Evolutionary conservation across 2,888 invertebrate species (phyloP), one percentile per base, ranked within the genome.

Genomic region (Drosophila percnosoma): DNA sequence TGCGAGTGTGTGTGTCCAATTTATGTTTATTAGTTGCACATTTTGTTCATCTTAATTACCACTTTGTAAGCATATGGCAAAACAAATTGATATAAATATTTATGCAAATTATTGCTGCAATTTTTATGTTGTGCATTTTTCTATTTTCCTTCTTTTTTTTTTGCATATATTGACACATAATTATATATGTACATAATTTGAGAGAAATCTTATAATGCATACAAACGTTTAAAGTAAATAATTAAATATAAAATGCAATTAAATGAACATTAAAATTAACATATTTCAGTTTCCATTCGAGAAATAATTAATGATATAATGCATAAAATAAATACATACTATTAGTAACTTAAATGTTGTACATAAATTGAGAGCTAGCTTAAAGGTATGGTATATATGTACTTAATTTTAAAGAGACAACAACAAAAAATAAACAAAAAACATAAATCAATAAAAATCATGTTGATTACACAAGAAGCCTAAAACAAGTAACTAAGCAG

Each of bases 271-370:
- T 4, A 29, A 45, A 45, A 34, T 8, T 8, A 5, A 40, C 11
- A 6, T 7, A 13, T 38, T 60, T 40, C 45, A 53, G 62, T 73
- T 67, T 18, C 7, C 36, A n/a, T 53, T 49, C 48, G 29, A 36
- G 45, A 48, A 38, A 58, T 38, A 57, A 68, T 54, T 27, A 40
- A 67, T 57, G 21, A 42, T 54, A 38, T 13, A 49, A 52, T 34
- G 24, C 42, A 57, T 21, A 33, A 61, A 62, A 54, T 31, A 67
- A 68, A 66, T 27, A n/a, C 27, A 70, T 71, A 81, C 83, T 90
- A 84, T 78, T 84, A 83, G 89, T 75, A 77, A 88, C 73, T 78
- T 83, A 86, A 83, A 78, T 82, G 87, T 82, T 89, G 90, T 90
- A 87, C 79, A 90, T 91, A 84, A 83, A 61, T 61, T 34, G 67